Conservation (phyloP, 2,797 vertebrate genomes). For the Enteromius unitaeniatus region DNA sequence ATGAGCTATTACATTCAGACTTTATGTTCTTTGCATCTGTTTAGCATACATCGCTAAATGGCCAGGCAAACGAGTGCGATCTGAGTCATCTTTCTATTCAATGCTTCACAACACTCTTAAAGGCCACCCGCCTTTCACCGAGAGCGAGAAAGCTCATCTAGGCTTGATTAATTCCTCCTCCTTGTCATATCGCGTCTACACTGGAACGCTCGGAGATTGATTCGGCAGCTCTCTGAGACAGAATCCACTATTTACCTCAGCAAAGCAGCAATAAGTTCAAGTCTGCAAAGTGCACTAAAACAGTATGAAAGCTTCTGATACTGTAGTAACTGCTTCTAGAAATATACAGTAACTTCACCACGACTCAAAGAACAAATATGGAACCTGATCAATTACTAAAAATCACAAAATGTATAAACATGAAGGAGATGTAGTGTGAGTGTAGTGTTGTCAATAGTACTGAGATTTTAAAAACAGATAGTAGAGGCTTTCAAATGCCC, state of each 20-base stretch:
- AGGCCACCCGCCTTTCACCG: slow-evolving; percentile 44
- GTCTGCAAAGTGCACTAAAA: neutral
- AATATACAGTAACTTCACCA: neutral
- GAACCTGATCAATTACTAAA: neutral
- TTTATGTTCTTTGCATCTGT: neutral
- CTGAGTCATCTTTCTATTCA: slow-evolving; percentile 40
- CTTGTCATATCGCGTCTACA: slow-evolving; percentile 19
- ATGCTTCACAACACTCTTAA: slow-evolving; percentile 42
- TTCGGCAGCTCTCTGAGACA: neutral
- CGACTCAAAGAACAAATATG: neutral
- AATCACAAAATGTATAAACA: neutral
- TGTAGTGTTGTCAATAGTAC: too few species aligned
- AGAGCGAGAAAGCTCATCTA: slow-evolving; percentile 23
- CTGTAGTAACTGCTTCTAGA: neutral
- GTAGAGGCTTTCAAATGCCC: too few species aligned
- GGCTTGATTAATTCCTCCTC: slow-evolving; percentile 48
- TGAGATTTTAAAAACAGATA: too few species aligned
- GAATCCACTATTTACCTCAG: neutral
- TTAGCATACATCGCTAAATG: slow-evolving; percentile 38
- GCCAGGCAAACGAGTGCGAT: slow-evolving; percentile 30
- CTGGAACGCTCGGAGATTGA: neutral
- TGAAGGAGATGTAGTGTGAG: neutral
- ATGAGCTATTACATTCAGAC: slow-evolving; percentile 42
- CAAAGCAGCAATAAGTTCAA: neutral
- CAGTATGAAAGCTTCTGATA: neutral